Evolutionary conservation across 2,113 vertebrate genomes (phyloP).

Genomic region (Scortum barcoo): DNA sequence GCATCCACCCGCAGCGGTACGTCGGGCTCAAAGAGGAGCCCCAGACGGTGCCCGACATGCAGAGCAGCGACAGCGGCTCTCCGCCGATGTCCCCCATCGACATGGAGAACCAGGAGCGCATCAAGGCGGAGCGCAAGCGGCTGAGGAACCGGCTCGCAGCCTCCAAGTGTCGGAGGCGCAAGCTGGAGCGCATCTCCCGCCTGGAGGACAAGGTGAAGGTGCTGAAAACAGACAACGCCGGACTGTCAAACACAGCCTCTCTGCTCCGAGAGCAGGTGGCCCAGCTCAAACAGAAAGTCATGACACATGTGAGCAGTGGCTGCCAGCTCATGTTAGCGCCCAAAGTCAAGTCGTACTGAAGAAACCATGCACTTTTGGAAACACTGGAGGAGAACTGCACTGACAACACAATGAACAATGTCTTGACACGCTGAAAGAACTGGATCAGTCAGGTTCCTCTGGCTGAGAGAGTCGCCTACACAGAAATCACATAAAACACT

Average conservation of each 20-base stretch:
- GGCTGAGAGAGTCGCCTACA: constrained; percentile 6
- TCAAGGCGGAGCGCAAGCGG: constrained; percentile 93
- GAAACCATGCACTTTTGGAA: constrained; percentile 67
- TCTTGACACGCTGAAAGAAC: constrained; percentile 57
- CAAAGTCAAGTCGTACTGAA: constrained; percentile 89
- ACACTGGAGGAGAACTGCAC: constrained; percentile 83
- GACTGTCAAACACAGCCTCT: constrained; percentile 90
- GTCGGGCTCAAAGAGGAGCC: constrained; percentile 90
- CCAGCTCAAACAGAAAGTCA: constrained; percentile 93
- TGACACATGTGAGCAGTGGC: constrained; percentile 93
- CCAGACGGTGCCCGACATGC: constrained; percentile 91
- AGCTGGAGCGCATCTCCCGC: constrained; percentile 93
- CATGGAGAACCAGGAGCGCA: constrained; percentile 92
- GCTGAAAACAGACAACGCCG: constrained; percentile 92
- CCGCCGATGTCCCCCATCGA: constrained; percentile 92
- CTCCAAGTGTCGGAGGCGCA: constrained; percentile 93
- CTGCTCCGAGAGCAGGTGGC: constrained; percentile 93
- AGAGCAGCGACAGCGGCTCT: constrained; percentile 86
- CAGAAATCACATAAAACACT: constrained; percentile 66
- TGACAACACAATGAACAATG: constrained; percentile 64
- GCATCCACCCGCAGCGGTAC: constrained; percentile 79
- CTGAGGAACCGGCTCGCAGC: constrained; percentile 93
- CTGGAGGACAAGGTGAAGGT: constrained; percentile 94
- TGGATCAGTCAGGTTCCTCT: constrained; percentile 45
- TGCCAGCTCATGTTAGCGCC: constrained; percentile 92